Base-by-base conservation (phyloP, 2,113 vertebrate species). In the Macaca mulatta region DNA sequence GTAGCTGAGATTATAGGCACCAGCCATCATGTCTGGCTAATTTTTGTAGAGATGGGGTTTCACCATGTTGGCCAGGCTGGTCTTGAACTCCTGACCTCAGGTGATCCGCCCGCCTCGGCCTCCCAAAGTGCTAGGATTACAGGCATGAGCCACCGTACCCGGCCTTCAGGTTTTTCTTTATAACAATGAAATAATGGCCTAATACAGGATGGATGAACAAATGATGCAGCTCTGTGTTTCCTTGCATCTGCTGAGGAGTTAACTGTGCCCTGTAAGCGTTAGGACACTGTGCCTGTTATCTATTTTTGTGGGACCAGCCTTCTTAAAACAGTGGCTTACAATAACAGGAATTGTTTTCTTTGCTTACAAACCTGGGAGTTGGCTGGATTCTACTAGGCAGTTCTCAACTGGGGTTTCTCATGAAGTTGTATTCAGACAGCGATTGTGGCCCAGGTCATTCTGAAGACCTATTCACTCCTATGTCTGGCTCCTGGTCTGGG, bases 71-170 rank as follows among this genome's bases (percentile, higher is more conserved):
- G 59, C 25, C 59, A 30, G 11, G 25, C 11, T 61, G 59, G 25
- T 61, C 59, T 61, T 12, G 59, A 27, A 30, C 59, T 61, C 59
- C 59, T 64, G 61, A 64, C 61, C 61, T 64, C 27, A 64, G 52
- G 18, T 14, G 61, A 64, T 64, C 61, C 2, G 13, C 5, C 61
- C 0, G 0, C 61, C 27, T 64, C 5, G 2, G 12, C 61, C 61
- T 32, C 61, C 25, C 61, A 64, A 64, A 32, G 27, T 64, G 12
- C 27, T 64, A 27, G 11, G 27, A 64, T 64, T 64, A 64, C 12
- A 64, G 61, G 27, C 27, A 64, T 12, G 61, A 30, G 61, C 61
- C 27, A 64, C 61, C 0, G 0, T 32, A 13, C 27, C 61, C 6
- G 2, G 27, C 2, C 52, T 55, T 55, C 18, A 55, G 52, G 52